phyloP scores from a whole-genome alignment of 2,113 vertebrate genomes.

The Colaptes auratus region DNA sequence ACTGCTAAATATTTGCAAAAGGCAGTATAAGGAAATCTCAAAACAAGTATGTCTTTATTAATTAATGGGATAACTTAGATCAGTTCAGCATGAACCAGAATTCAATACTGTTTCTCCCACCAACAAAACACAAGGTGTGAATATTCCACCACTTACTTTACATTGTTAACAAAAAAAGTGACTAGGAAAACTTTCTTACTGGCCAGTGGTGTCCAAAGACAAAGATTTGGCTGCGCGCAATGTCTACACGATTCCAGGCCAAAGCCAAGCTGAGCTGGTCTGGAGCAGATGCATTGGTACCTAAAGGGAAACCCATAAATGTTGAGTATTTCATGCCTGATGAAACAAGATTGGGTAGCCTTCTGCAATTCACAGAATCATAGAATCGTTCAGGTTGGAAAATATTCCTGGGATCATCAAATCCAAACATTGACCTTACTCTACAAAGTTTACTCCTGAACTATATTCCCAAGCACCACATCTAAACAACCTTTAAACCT shows the following conservation, averaged over 20 bases:
- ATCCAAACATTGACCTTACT: too few relatives aligned
- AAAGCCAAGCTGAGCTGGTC: slow-evolving; percentile 96
- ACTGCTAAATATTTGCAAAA: neutral
- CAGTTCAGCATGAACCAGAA: neutral
- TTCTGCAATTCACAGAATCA: neutral
- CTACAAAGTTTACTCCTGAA: too few relatives aligned
- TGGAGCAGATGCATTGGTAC: slow-evolving; percentile 93
- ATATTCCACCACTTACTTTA: neutral
- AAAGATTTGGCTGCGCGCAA: slow-evolving; percentile 97
- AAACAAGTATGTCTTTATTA: neutral
- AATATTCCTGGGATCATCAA: too few relatives aligned
- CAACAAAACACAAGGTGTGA: neutral
- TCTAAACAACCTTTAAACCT: too few relatives aligned
- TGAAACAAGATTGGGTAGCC: neutral
- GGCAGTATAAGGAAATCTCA: neutral
- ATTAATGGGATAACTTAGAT: neutral
- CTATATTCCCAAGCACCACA: too few relatives aligned
- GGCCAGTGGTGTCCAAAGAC: slow-evolving; percentile 96
- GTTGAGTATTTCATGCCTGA: neutral
- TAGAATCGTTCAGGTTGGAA: too few relatives aligned
- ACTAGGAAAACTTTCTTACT: slow-evolving; percentile 75
- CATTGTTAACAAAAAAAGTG: neutral
- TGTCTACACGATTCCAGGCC: slow-evolving; percentile 99
- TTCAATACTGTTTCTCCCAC: neutral
- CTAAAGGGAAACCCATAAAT: slow-evolving; percentile 63